A percentile compares a stretch with the other conserved stretches of the same genome.
phyloP scores from a whole-genome alignment of 1,140 invertebrate species.

The Pogonognathellus flavescens region DNA sequence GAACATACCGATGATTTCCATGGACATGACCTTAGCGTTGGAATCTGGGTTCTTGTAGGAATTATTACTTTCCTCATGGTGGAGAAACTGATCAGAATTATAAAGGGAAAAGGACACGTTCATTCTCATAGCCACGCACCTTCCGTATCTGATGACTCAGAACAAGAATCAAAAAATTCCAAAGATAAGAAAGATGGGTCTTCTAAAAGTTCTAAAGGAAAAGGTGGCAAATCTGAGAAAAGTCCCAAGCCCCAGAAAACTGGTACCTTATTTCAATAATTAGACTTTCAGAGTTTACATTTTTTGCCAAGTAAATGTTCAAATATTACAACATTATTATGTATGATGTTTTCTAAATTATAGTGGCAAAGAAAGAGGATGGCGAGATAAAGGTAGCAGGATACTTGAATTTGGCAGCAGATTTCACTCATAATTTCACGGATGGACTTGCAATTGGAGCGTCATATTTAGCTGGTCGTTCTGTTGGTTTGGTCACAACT shows the following conservation, averaged over 20 bases:
- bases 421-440: constrained; percentile 97
- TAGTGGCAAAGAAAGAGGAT: constrained; percentile 6
- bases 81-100: constrained; percentile 91
- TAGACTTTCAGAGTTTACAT: background rate
- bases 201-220: constrained; percentile 69
- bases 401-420: constrained; percentile 93
- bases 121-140: constrained; percentile 70
- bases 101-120: constrained; percentile 85
- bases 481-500: constrained; percentile 88
- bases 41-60: constrained; percentile 91
- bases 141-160: constrained; percentile 62
- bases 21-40: constrained; percentile 84
- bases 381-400: constrained; percentile 80
- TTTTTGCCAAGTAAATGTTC: background rate
- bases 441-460: constrained; percentile 97
- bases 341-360: background rate
- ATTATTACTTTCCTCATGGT: constrained; percentile 92
- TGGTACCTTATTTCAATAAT: background rate
- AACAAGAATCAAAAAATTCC: constrained; percentile 63
- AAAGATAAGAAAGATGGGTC: constrained; percentile 70
- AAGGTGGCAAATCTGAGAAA: constrained; percentile 69
- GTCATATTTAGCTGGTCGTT: constrained; percentile 91
- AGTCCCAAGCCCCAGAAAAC: constrained; percentile 26
- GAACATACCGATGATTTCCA: constrained; percentile 72
- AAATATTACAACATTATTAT: background rate